Conservation (phyloP, 1,140 invertebrate genomes). For the Drosophila micromelanica region DNA sequence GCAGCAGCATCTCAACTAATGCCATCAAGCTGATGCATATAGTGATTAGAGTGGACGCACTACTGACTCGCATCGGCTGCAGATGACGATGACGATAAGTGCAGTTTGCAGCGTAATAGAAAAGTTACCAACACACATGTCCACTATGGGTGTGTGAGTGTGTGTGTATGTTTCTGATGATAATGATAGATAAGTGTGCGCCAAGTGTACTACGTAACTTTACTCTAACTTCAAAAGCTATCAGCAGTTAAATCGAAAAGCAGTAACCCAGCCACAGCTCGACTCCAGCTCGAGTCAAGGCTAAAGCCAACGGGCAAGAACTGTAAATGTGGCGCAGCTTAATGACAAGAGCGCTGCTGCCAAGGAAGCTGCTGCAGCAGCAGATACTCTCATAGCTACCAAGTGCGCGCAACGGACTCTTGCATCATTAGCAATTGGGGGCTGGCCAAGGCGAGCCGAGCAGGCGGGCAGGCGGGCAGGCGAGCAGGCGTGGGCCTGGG, state of each 20-base stretch:
- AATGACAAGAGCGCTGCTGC: slow-evolving; percentile 69
- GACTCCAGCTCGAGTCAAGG: slow-evolving; percentile 1
- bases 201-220: slow-evolving; percentile 80
- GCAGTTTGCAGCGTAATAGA: slow-evolving; percentile 78
- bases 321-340: slow-evolving; percentile 76
- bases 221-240: slow-evolving; percentile 80
- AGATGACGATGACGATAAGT: slow-evolving; percentile 77
- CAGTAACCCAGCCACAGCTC: slow-evolving; percentile 51
- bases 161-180: slow-evolving; percentile 64
- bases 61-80: slow-evolving; percentile 50
- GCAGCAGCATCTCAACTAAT: slow-evolving; percentile 71
- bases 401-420: slow-evolving; percentile 22
- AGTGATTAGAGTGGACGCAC: slow-evolving; percentile 80
- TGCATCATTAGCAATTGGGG: slow-evolving; percentile 80
- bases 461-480: neutral
- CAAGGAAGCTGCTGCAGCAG: slow-evolving; percentile 54
- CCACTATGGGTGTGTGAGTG: slow-evolving; percentile 7
- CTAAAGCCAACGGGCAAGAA: slow-evolving; percentile 72
- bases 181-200: slow-evolving; percentile 83
- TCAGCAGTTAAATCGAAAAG: slow-evolving; percentile 82
- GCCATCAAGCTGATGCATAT: slow-evolving; percentile 81
- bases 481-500: slow-evolving; percentile 22
- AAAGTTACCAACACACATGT: slow-evolving; percentile 65
- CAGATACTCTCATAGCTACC: slow-evolving; percentile 21
- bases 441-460: slow-evolving; percentile 50